A percentile compares a stretch with the other conserved stretches of the same genome.
Conservation (phyloP, 2,797 vertebrate species). For the Sarcophilus harrisii region DNA sequence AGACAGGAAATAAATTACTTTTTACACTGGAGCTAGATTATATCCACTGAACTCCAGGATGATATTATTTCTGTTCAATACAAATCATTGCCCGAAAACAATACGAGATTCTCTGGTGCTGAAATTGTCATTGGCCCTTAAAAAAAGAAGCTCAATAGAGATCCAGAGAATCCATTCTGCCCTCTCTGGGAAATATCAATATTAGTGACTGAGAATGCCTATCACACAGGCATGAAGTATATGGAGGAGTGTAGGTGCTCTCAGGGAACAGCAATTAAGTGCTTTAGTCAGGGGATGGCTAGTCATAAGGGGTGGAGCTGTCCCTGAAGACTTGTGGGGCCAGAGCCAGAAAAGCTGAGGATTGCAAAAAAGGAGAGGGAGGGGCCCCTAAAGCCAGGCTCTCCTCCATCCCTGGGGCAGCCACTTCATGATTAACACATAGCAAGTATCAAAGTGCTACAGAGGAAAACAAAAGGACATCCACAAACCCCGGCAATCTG, state of each 20-base stretch:
- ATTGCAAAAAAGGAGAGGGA: conserved; percentile 19
- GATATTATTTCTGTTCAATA: conserved; percentile 57
- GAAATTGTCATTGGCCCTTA: conserved; percentile 33
- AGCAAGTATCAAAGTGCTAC: conserved; percentile 9
- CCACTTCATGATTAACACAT: conserved; percentile 36
- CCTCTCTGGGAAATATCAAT: not conserved
- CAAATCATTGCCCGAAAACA: conserved; percentile 49
- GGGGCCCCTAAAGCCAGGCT: not conserved
- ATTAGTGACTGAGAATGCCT: not conserved
- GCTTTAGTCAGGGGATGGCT: conserved; percentile 16
- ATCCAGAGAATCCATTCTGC: not conserved
- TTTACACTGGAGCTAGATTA: not conserved
- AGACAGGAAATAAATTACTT: conserved; percentile 50
- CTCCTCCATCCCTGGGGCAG: conserved; percentile 13
- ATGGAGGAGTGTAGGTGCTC: not conserved
- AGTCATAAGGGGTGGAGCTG: conserved; percentile 49
- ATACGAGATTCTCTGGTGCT: conserved; percentile 13
- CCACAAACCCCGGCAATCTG: not conserved
- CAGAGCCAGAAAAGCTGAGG: conserved; percentile 30
- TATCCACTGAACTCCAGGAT: conserved; percentile 45
- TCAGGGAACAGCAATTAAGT: conserved; percentile 27
- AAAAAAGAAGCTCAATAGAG: not conserved
- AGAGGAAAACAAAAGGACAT: conserved; percentile 35
- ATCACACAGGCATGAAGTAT: not conserved
- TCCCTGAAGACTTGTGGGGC: conserved; percentile 20